Conservation (phyloP, 2,113 vertebrate species). For the Apodemus speciosus region DNA sequence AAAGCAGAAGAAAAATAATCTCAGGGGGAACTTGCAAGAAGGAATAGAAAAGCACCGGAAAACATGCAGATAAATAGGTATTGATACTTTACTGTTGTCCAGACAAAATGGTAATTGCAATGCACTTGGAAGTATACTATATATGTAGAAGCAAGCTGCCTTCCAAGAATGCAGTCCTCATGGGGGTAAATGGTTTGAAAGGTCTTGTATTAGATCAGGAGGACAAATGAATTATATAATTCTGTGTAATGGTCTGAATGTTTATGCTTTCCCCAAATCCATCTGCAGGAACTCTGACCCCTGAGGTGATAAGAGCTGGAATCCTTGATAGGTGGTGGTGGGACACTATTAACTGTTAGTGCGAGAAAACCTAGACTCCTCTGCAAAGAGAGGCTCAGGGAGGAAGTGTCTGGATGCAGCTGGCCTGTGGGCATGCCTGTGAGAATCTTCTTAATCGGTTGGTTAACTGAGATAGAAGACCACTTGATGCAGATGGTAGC, state of each 20-base stretch:
- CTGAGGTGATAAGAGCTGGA: neutral
- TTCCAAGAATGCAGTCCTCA: conserved; percentile 4
- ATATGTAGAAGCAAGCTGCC: neutral
- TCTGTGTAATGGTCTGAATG: neutral
- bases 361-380: neutral
- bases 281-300: neutral
- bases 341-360: neutral
- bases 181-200: neutral
- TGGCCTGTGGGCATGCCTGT: neutral
- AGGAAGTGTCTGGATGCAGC: neutral
- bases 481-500: neutral
- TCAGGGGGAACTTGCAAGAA: neutral
- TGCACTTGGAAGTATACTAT: neutral
- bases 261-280: neutral
- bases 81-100: neutral
- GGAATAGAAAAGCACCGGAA: neutral
- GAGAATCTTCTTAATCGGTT: neutral
- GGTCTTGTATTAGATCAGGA: neutral
- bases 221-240: neutral
- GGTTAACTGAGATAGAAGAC: neutral
- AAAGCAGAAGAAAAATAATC: neutral
- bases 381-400: no score
- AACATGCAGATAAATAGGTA: neutral
- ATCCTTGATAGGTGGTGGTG: neutral
- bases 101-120: neutral